Base-by-base conservation (phyloP, 2,113 vertebrate genomes). In the Polypterus senegalus region DNA sequence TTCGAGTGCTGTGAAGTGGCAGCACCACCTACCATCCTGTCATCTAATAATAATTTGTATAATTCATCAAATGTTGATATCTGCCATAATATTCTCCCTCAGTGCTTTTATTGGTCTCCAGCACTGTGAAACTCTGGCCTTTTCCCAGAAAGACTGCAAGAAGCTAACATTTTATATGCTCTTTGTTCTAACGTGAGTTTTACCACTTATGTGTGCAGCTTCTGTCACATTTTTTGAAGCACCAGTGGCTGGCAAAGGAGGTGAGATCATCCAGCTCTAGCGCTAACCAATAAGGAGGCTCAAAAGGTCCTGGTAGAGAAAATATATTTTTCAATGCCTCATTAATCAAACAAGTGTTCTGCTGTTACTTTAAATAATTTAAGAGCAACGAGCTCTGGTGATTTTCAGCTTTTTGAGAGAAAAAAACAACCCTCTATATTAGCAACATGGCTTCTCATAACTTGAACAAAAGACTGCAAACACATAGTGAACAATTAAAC, bases 331-430 rank as follows among this genome's bases (percentile, higher is more conserved):
- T 9, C 54, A 55, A 10, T 11, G 43, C 54, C 54, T 55, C 54
- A 55, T 55, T 55, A 55, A 11, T 55, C 54, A 55, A 55, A 55
- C 6, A 55, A 27, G 10, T 27, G 10, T 9, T 6, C 54, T 55
- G 54, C 43, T 55, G 54, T 55, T 55, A 11, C 9, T 11, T 55
- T 55, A 9, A 55, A 55, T 55, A 55, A 55, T 55, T 55, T 55
- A 55, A 55, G 5, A 55, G 54, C 54, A 11, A 6, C 3, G 6
- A 5, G 9, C 43, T 55, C 54, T 11, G 54, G 43, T 11, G 10
- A 27, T 55, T 55, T 27, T 3, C 54, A 55, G 9, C 9, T 11
- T 55, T 8, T 10, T 55, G 54, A 55, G 43, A 55, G 9, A 55
- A 55, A 10, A 9, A 55, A 11, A 27, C 5, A 5, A 9, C 6